phyloP scores from a whole-genome alignment of 2,113 vertebrate species.

The Zootoca vivipara region DNA sequence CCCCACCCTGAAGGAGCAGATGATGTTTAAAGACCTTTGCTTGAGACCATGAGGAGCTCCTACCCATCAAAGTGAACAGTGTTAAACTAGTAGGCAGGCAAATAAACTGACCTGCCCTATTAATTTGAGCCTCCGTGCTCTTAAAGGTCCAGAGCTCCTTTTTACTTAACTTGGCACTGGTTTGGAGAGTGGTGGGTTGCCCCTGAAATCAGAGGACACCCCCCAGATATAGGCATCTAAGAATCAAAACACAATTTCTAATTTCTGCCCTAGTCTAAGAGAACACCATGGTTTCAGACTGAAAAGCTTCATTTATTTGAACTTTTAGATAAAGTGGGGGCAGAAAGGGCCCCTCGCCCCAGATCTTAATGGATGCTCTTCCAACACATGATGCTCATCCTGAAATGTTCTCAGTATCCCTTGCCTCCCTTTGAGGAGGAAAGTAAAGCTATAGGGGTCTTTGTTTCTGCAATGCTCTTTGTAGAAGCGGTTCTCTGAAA shows the following conservation, averaged over 20 bases:
- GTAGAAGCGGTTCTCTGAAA: slow-evolving; percentile 53
- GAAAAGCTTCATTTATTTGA: slow-evolving; percentile 37
- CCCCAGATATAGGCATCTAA: not conserved
- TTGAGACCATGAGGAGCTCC: no score
- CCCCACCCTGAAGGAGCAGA: no score
- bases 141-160: no score
- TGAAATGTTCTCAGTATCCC: slow-evolving; percentile 48
- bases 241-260: not conserved
- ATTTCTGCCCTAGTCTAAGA: slow-evolving; percentile 22
- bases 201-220: no score
- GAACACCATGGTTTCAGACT: slow-evolving; percentile 24
- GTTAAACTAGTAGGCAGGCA: no score
- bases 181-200: no score
- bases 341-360: slow-evolving; percentile 26
- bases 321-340: slow-evolving; percentile 19
- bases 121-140: no score
- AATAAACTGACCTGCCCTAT: no score
- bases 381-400: slow-evolving; percentile 31
- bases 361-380: slow-evolving; percentile 43
- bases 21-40: no score
- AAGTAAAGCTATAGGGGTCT: slow-evolving; percentile 13
- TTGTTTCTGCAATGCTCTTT: slow-evolving; percentile 48
- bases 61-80: no score
- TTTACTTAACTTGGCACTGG: no score
- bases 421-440: slow-evolving; percentile 36